Conservation (phyloP, 1,140 invertebrate genomes). For the Plectrocnemia conspersa region DNA sequence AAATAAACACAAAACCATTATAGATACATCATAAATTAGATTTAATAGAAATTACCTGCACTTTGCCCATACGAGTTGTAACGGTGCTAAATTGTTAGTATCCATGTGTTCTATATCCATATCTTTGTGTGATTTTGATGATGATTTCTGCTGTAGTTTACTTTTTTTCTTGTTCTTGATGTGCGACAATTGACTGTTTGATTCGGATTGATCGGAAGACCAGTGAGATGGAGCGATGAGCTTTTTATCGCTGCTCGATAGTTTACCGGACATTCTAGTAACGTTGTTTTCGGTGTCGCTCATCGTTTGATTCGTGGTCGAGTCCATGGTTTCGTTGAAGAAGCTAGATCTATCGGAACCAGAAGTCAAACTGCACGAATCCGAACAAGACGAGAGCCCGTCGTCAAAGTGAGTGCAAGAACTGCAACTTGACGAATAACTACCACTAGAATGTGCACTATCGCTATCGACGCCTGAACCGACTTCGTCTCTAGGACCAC, state of each 20-base stretch:
- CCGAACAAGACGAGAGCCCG: constrained; percentile 36
- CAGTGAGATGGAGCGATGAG: constrained; percentile 18
- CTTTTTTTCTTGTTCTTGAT: constrained; percentile 32
- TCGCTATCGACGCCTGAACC: constrained; percentile 49
- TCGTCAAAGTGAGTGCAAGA: constrained; percentile 47
- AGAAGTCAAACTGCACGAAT: constrained; percentile 40
- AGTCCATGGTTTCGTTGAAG: constrained; percentile 44
- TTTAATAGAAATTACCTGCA: constrained; percentile 52
- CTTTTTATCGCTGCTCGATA: constrained; percentile 10
- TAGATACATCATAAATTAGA: background rate
- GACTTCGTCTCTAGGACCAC: constrained; percentile 46
- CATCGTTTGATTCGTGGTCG: constrained; percentile 35
- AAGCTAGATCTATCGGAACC: constrained; percentile 41
- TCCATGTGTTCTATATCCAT: constrained; percentile 18
- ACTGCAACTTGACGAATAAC: constrained; percentile 47
- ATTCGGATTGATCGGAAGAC: constrained; percentile 27
- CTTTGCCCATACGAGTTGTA: constrained; percentile 95
- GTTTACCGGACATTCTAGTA: constrained; percentile 24
- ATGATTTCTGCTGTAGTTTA: constrained; percentile 24
- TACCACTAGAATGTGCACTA: constrained; percentile 41
- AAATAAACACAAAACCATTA: background rate
- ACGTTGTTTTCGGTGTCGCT: constrained; percentile 30
- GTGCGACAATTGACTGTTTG: constrained; percentile 11
- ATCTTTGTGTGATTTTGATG: constrained; percentile 14
- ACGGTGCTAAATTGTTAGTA: constrained; percentile 59